Conservation (phyloP, 2,113 vertebrate genomes). For the Psittacara wagleri region DNA sequence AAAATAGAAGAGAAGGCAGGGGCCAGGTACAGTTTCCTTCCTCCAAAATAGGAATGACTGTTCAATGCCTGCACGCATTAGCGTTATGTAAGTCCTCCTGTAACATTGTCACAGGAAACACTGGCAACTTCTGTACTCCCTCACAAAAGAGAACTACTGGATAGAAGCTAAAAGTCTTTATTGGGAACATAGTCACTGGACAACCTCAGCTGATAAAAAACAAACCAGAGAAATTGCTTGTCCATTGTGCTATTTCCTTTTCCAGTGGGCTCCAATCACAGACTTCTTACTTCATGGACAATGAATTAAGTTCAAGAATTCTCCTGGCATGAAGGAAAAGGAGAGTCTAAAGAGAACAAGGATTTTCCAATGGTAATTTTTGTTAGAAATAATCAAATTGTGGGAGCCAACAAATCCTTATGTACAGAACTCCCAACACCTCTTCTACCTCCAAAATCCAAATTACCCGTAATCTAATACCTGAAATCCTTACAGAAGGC, state of each 20-base stretch:
- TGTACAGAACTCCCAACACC: neutral
- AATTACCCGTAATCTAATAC: neutral
- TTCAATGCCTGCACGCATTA: neutral
- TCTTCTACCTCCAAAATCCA: neutral
- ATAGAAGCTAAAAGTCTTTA: neutral
- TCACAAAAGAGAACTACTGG: neutral
- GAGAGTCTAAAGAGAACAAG: neutral
- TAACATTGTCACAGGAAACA: neutral
- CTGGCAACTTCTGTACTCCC: neutral
- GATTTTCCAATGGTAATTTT: neutral
- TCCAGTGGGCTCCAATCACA: neutral
- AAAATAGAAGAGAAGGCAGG: slow-evolving; percentile 14
- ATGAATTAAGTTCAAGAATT: neutral
- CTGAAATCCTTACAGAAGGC: neutral
- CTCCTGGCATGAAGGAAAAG: neutral
- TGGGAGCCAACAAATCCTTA: neutral
- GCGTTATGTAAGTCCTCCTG: neutral
- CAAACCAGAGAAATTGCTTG: neutral
- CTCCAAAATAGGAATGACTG: neutral
- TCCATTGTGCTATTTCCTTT: neutral
- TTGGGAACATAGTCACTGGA: neutral
- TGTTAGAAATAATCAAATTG: neutral
- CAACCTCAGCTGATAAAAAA: neutral
- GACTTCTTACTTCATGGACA: neutral
- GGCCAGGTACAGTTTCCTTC: neutral